Evolutionary conservation across 2,888 invertebrate species (phyloP).

Genomic region (Trissolcus japonicus): DNA sequence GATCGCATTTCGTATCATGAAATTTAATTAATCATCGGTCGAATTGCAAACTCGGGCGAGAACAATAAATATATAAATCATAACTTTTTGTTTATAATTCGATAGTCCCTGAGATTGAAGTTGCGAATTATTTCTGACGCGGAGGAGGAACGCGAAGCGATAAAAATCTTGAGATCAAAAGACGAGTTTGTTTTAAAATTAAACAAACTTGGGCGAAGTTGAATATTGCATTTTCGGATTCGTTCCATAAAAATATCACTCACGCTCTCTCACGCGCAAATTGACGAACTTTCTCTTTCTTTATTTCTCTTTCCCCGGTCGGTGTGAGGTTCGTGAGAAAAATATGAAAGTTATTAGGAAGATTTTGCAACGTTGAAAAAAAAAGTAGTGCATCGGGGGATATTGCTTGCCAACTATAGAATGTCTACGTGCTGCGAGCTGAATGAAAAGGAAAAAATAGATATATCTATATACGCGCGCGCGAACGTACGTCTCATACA

Average conservation of each 20-base stretch:
- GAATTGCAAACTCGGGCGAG: too few relatives aligned
- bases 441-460: conserved; percentile 57
- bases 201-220: conserved; percentile 28
- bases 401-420: conserved; percentile 53
- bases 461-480: conserved; percentile 35
- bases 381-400: conserved; percentile 51
- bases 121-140: too few relatives aligned
- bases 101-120: too few relatives aligned
- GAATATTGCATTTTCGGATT: conserved; percentile 45
- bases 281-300: conserved; percentile 56
- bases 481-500: conserved; percentile 23
- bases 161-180: not conserved
- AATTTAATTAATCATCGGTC: conserved; percentile 10
- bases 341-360: conserved; percentile 58
- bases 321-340: conserved; percentile 53
- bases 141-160: too few relatives aligned
- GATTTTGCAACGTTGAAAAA: conserved; percentile 50
- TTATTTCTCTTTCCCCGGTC: conserved; percentile 49
- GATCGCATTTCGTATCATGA: conserved; percentile 12
- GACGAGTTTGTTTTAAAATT: conserved; percentile 18
- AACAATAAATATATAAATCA: too few relatives aligned
- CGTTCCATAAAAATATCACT: conserved; percentile 44
- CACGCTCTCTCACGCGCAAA: conserved; percentile 41
- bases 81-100: too few relatives aligned
- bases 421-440: conserved; percentile 47